Conservation (phyloP, 2,113 vertebrate species). For the Pygoscelis antarcticus region DNA sequence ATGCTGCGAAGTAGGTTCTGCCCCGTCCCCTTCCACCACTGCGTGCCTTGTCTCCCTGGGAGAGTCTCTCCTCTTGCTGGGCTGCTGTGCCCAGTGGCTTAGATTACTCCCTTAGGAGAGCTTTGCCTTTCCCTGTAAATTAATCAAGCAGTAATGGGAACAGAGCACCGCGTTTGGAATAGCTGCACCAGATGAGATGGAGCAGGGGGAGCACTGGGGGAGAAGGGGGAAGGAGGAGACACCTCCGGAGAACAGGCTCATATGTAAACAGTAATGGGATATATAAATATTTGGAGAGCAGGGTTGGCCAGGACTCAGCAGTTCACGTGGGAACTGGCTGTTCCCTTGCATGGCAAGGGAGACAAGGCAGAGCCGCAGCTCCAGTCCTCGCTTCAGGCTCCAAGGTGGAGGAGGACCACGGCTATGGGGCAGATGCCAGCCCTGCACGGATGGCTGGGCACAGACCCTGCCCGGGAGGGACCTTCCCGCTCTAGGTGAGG, state of each 20-base stretch:
- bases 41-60: not conserved
- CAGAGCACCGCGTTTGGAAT: not conserved
- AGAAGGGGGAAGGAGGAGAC: constrained; percentile 63
- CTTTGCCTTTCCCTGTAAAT: constrained; percentile 37
- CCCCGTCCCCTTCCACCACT: not conserved
- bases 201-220: constrained; percentile 44
- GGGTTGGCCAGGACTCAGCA: constrained; percentile 78
- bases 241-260: constrained; percentile 71
- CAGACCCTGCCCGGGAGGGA: not conserved
- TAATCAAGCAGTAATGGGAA: constrained; percentile 66
- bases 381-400: not conserved
- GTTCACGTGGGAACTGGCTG: constrained; percentile 62
- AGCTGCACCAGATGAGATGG: constrained; percentile 48
- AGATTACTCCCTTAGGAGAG: constrained; percentile 26
- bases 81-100: not conserved
- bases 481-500: not conserved
- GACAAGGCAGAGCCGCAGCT: not conserved
- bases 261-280: constrained; percentile 92
- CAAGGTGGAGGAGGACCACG: not conserved
- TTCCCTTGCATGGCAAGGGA: constrained; percentile 34
- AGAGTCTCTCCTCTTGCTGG: not conserved
- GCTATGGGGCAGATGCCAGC: not conserved
- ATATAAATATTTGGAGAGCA: constrained; percentile 92
- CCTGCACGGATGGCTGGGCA: not conserved
- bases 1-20: constrained; percentile 91